Conservation (phyloP, 2,113 vertebrate genomes). For the Galemys pyrenaicus region DNA sequence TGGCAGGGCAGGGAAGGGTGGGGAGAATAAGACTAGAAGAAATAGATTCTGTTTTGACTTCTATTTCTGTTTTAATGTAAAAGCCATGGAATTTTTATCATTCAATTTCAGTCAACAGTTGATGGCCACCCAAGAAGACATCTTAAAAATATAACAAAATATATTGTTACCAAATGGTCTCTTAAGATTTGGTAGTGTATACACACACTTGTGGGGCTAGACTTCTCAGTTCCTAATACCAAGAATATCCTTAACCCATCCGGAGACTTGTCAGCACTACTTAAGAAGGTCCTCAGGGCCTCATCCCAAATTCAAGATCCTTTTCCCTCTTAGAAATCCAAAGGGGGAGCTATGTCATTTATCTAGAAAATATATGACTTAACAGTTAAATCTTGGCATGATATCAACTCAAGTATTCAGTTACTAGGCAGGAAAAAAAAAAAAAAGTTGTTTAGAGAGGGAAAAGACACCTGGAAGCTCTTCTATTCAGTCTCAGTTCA, state of each 20-base stretch:
- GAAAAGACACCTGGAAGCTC: conserved; percentile 25
- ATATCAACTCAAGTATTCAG: conserved; percentile 55
- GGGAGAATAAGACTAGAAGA: background rate
- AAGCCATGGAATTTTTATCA: conserved; percentile 50
- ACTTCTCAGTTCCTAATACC: conserved; percentile 19
- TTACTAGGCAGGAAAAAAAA: conserved; percentile 37
- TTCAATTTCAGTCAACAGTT: background rate
- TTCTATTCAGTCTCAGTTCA: conserved; percentile 13
- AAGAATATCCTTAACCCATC: conserved; percentile 32
- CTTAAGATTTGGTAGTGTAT: conserved; percentile 25
- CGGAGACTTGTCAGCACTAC: conserved; percentile 53
- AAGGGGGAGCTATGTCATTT: conserved; percentile 56
- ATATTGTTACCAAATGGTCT: conserved; percentile 49
- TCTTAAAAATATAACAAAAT: conserved; percentile 57
- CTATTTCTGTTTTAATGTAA: conserved; percentile 1
- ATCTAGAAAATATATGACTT: conserved; percentile 63
- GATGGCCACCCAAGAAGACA: conserved; percentile 62
- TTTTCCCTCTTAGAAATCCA: conserved; percentile 56
- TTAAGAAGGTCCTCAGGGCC: conserved; percentile 61
- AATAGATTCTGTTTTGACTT: conserved; percentile 9
- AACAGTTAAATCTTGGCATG: conserved; percentile 60
- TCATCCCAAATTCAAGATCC: conserved; percentile 40
- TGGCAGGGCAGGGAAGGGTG: no score
- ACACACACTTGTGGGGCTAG: background rate
- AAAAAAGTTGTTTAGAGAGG: conserved; percentile 17